Percentiles rank a stretch among this genome's conserved stretches.
These are phyloP conservation scores for Hydra vulgaris DNA, from an alignment of 30 jellyfish, hydroid and myxozoan species.

Conservation along the genomic window DNA sequence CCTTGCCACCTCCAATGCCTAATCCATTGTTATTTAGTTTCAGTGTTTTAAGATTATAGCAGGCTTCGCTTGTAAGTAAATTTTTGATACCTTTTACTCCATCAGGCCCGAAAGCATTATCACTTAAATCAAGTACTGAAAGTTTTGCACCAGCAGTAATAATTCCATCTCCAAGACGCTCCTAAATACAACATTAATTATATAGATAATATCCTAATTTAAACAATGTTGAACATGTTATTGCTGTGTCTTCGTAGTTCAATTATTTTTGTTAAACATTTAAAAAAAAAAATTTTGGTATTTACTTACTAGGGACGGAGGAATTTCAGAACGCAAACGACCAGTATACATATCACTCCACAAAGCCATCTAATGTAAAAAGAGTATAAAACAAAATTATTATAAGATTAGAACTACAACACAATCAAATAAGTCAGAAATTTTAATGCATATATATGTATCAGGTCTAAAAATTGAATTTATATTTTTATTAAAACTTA, in stretches of 20 bases:
- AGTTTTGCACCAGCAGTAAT: conserved; percentile 79
- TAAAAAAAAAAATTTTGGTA: neutral
- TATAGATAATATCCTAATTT: too few species aligned
- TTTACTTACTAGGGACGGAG: conserved; percentile 88
- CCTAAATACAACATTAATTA: conserved; percentile 43
- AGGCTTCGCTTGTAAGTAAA: conserved; percentile 59
- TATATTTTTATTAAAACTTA: too few species aligned
- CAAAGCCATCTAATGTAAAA: conserved; percentile 46
- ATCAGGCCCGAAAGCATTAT: conserved; percentile 97
- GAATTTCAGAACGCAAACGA: conserved; percentile 74
- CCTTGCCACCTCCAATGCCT: conserved; percentile 97
- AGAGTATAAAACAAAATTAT: neutral
- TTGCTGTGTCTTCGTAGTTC: too few species aligned
- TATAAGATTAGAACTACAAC: neutral
- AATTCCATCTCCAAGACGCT: conserved; percentile 59
- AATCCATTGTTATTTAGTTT: conserved; percentile 83
- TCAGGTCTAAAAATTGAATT: too few species aligned
- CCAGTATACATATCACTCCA: conserved; percentile 97
- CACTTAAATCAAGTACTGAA: conserved; percentile 69
- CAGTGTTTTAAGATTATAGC: conserved; percentile 50
- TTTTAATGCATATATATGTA: too few species aligned
- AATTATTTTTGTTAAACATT: too few species aligned
- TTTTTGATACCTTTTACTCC: conserved; percentile 82
- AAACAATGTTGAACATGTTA: too few species aligned
- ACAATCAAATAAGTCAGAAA: too few species aligned